These are phyloP conservation scores for Tupaia chinensis DNA, from an alignment of 2,113 vertebrate species.

Conservation along the genomic window DNA sequence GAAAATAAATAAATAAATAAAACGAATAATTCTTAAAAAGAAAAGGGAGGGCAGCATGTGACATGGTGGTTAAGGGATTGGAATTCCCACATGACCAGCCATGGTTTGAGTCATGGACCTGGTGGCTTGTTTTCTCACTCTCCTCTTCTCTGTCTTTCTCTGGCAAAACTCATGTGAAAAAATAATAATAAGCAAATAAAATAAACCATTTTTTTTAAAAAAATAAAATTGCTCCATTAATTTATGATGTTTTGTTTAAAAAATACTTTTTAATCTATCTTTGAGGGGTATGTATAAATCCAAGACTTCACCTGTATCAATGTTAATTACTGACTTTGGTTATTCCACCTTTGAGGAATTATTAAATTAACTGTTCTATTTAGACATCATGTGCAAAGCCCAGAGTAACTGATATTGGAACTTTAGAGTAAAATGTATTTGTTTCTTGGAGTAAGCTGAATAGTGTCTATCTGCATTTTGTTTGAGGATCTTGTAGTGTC, in stretches of 20 bases:
- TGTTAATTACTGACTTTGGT: neutral
- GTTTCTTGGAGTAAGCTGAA: neutral
- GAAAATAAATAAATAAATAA: no score
- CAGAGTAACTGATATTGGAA: neutral
- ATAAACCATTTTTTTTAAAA: no score
- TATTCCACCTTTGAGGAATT: neutral
- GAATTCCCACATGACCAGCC: no score
- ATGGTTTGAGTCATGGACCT: no score
- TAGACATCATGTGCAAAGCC: neutral
- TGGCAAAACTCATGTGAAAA: no score
- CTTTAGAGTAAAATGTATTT: neutral
- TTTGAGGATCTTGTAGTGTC: neutral
- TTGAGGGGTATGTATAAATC: neutral
- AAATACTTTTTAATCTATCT: neutral
- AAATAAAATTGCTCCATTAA: neutral
- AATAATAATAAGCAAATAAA: no score
- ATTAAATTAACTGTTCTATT: neutral
- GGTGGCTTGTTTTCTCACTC: no score
- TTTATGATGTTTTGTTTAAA: neutral
- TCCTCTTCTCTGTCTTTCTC: no score
- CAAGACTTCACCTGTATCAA: neutral
- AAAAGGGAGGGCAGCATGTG: no score
- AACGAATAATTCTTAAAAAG: no score
- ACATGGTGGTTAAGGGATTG: no score
- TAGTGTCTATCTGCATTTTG: neutral